Evolutionary conservation across 2,888 invertebrate species (phyloP), one percentile per base, ranked within the genome.

Genomic region (Cantharis nigra): DNA sequence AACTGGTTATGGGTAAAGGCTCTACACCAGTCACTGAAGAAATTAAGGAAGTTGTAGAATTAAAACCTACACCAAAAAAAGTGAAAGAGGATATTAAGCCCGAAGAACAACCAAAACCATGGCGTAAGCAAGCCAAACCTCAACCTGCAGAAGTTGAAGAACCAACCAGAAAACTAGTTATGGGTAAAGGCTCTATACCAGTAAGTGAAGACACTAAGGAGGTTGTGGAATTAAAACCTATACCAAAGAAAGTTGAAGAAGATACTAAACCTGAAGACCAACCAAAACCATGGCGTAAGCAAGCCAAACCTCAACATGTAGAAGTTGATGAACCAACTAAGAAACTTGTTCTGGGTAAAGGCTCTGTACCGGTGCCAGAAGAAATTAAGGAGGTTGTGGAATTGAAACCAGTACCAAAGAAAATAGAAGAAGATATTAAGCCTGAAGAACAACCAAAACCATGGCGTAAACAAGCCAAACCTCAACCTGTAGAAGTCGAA

Each of bases 381-480:
- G 85, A 87, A 73, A 78, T 78, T 28, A 81, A 82, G 75, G 88
- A 88, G 81, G 83, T 87, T 77, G 84, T 86, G 69, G 84, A 83
- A 75, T 84, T 87, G 18, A 88, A 87, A 84, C 87, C 89, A n/a
- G 82, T 88, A 49, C 83, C 80, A 72, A 67, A 75, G 23, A 77
- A 81, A 70, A n/a, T 78, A 26, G 71, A 76, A 63, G 69, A 65
- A 20, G 73, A 69, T 14, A 71, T 74, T 64, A 75, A 74, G 14
- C 74, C 78, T 63, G 79, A 83, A 63, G 81, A 81, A 74, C 85
- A 86, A 9, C 81, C 87, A 76, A 84, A 83, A 78, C 86, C 87
- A 49, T 87, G 87, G 85, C 84, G 87, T 74, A 87, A 87, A 23
- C 87, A 85, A 77, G 75, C 85, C 87, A 81, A 90, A 89, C 85